Base-by-base conservation (phyloP, 2,888 invertebrate species). In the Tortricodes alternella region DNA sequence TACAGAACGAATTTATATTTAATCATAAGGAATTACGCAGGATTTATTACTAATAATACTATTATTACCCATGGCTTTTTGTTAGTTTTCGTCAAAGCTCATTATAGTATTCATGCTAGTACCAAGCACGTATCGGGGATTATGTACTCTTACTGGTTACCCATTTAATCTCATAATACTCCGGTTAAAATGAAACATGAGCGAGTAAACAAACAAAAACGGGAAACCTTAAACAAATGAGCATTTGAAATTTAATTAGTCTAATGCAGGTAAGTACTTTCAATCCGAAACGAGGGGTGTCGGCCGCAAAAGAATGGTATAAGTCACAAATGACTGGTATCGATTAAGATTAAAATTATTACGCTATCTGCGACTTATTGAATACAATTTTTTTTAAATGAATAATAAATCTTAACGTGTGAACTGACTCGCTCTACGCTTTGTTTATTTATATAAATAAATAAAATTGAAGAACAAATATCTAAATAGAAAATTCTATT, bases 211-310 rank as follows among this genome's bases (percentile, higher is more conserved):
- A 53, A 16, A 44, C 52, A 65, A 63, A 68, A 69, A 70, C 64
- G 65, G 64, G 68, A 73, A 70, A 71, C 70, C 46, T 49, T 53
- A 73, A 73, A 76, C 68, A 56, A 48, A 72, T 70, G 68, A 70
- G 68, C 66, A 69, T 69, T 71, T 70, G 70, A 71, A 73, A 75
- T 75, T 78, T 83, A 86, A 87, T 87, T 81, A 86, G 79, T 70
- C 73, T 82, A 85, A 85, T 85, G 82, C 77, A 77, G 66, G 67
- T 70, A 74, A 77, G 55, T 50, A 38, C 44, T 21, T 24, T 37
- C 43, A 44, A 75, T 71, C 66, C 66, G 69, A 67, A 76, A 76
- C 68, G 62, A 67, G 69, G 76, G 76, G 65, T 70, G 70, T 65
- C 68, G 68, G 67, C 67, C 66, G 61, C 53, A 43, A 18, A 46